Evolutionary conservation across 2,888 invertebrate genomes (phyloP), one percentile per base, ranked within the genome.

Genomic region (Pomacea canaliculata): DNA sequence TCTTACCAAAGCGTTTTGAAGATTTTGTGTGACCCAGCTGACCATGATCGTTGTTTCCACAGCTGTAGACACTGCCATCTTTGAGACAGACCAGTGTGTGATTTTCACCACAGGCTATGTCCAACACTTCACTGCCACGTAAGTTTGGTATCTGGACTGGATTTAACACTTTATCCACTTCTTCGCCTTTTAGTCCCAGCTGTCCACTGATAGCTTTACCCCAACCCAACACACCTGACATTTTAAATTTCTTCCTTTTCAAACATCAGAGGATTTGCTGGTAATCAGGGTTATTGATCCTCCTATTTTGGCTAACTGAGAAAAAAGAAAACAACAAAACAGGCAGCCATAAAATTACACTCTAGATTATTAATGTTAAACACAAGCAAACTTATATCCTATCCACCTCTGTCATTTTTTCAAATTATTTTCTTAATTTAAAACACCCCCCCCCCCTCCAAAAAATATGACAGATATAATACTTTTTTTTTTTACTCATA

Each of bases 1-100:
- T 56, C 73, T 27, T 7, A 74, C 74, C 74, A 69, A 74, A 62
- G 10, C 69, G 59, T 49, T 69, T 74, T 23, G 69, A 62, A 37
- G 74, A 51, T 37, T 74, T 74, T 18, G 13, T 19, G 37, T 95
- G 95, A 9, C 98, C 98, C 74, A 99, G 93, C 90, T 99, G 98
- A 1, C 97, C 96, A 86, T 94, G 94, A 87, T 97, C 97, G 92
- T 99, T 99, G 89, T 93, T 95, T 1, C 99, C 99, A 92, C 97
- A 98, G 3, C 97, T 95, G 91, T 94, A 97, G 10, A 98, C 92
- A 85, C 94, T 93, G 16, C 98, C 97, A 88, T 94, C 93, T 78
- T 92, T 92, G 0, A 95, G 94, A 0, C 97, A 92, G 81, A 97
- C 93, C 19, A 97, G 89, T 0, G 96, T 95, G 90, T 97, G 97